These are phyloP conservation scores for Trichonephila clavipes DNA, from an alignment of 1,140 invertebrate genomes.

Conservation along the genomic window DNA sequence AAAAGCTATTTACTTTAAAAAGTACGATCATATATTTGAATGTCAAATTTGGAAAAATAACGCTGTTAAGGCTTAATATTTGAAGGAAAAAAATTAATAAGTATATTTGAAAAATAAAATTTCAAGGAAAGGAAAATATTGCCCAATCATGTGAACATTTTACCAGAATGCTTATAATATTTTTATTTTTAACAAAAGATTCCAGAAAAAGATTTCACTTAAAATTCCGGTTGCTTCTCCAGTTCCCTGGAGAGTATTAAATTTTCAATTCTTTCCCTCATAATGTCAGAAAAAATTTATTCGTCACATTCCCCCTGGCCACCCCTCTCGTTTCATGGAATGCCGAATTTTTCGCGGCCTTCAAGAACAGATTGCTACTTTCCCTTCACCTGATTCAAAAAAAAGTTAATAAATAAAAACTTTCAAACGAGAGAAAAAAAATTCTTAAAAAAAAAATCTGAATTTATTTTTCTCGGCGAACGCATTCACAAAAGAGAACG, in stretches of 20 bases:
- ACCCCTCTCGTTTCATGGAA: not conserved
- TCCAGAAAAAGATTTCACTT: not conserved
- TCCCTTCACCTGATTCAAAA: slow-evolving; percentile 8
- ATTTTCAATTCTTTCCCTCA: not conserved
- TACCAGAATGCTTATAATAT: not conserved
- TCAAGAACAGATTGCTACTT: slow-evolving; percentile 7
- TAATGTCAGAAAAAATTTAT: slow-evolving; percentile 13
- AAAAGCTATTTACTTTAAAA: no score
- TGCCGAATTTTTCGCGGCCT: not conserved
- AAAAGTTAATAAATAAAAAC: not conserved
- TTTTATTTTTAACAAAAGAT: not conserved
- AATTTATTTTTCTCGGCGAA: not conserved
- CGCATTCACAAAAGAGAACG: not conserved
- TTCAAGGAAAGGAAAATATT: no score
- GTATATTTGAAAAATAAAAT: no score
- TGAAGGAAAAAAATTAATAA: no score
- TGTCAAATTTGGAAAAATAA: no score
- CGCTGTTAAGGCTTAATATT: no score
- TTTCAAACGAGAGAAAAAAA: not conserved
- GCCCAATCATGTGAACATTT: no score
- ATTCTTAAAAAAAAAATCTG: slow-evolving; percentile 1
- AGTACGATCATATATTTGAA: no score
- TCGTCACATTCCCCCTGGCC: not conserved
- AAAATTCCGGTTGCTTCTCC: not conserved
- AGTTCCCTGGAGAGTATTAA: not conserved